Base-by-base conservation (phyloP, 1,140 invertebrate genomes). In the Trichonephila inaurata region DNA sequence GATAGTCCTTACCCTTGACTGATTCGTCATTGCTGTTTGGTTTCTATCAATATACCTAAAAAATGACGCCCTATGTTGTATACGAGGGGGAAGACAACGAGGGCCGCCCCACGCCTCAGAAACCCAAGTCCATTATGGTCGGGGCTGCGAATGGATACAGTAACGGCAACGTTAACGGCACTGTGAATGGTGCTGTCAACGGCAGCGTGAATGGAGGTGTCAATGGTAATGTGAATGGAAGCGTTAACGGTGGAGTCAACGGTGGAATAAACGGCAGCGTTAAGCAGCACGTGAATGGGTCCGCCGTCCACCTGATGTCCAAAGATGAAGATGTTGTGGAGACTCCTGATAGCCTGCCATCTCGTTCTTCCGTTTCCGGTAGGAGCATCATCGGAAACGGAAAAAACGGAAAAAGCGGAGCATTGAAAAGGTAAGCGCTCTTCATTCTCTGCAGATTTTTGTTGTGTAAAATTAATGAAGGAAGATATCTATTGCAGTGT, bases 371-470 rank as follows among this genome's bases (percentile, higher is more conserved):
- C 58, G 92, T 89, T 62, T 93, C 92, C 61, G 86, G 85, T 12
- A 93, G 72, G 64, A 93, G 92, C 28, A 93, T 93, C 62, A 93
- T 93, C 51, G 92, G 92, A 88, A 93, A 93, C 61, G 92, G 92
- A 89, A 93, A 89, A 58, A 93, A 93, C 92, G 92, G 92, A 62
- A 88, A 10, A 66, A 89, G 85, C 60, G 86, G 92, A 28, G 92
- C 85, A 51, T 64, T 93, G 28, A 93, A 93, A 89, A 93, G 92
- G 92, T 93, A 82, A 66, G 86, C 19, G 12, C 51, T 62, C 2
- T 24, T 66, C 64, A 66, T 66, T 66, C 33, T 40, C 2, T 3
- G 33, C 28, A 40, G 2, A 40, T 40, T 40, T 40, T 40, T 40
- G 33, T 40, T 4, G 33, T 40, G 33, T 3, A 40, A 40, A 40